Conservation (phyloP, 2,113 vertebrate species). For the Neodontobutis hainanensis region DNA sequence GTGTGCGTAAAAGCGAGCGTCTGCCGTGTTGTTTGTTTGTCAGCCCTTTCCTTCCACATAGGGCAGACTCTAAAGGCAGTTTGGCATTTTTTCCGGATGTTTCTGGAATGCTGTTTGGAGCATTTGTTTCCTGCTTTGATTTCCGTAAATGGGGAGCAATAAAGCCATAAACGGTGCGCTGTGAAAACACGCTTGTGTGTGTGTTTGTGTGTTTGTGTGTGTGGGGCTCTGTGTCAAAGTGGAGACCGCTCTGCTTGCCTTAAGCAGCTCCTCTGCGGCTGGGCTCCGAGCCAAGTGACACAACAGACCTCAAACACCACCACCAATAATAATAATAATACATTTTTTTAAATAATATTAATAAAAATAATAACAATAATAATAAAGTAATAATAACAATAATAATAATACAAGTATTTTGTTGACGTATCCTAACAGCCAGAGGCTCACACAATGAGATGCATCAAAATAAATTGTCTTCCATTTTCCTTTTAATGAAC, state of each 20-base stretch:
- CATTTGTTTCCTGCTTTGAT: constrained; percentile 79
- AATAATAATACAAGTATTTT: too few species aligned
- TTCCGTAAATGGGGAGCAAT: constrained; percentile 75
- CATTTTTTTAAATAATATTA: neutral
- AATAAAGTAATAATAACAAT: neutral
- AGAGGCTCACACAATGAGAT: too few species aligned
- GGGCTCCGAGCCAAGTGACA: constrained; percentile 16
- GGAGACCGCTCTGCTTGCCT: constrained; percentile 50
- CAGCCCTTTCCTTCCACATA: constrained; percentile 36
- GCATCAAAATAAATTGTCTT: neutral
- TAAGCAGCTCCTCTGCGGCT: constrained; percentile 26
- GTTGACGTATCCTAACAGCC: neutral
- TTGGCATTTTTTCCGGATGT: constrained; percentile 67
- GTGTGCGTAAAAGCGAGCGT: neutral
- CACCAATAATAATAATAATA: neutral
- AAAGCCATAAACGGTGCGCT: constrained; percentile 73
- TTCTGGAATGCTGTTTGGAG: constrained; percentile 70
- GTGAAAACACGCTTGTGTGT: constrained; percentile 60
- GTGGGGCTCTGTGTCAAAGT: constrained; percentile 29
- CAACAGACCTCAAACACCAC: constrained; percentile 27
- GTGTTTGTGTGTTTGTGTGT: constrained; percentile 8
- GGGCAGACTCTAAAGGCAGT: constrained; percentile 18
- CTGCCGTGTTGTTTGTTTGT: constrained; percentile 13
- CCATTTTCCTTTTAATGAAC: neutral
- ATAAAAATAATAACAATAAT: neutral